Percentiles rank a stretch among this genome's conserved stretches.
phyloP scores from a whole-genome alignment of 2,888 invertebrate genomes.

The Tiliacea aurago region DNA sequence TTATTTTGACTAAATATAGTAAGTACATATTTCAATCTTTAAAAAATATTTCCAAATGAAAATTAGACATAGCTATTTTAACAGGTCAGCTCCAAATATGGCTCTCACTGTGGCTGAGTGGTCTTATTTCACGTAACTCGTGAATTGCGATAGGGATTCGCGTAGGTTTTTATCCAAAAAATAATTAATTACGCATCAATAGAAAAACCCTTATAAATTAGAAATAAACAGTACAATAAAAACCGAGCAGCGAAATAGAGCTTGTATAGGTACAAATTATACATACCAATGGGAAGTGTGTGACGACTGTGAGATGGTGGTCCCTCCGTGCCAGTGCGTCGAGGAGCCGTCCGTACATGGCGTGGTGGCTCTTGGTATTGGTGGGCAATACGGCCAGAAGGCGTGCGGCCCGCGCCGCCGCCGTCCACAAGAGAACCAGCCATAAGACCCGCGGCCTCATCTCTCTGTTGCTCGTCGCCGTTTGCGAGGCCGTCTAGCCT shows the following conservation, averaged over 20 bases:
- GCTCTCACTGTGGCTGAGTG: background rate
- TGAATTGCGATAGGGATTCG: background rate
- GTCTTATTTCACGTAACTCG: background rate
- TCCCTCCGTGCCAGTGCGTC: conserved; percentile 83
- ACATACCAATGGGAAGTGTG: conserved; percentile 88
- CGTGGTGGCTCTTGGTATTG: conserved; percentile 89
- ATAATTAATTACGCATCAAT: background rate
- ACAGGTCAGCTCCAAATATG: background rate
- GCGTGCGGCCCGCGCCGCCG: conserved; percentile 79
- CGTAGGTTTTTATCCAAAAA: background rate
- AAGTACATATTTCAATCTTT: background rate
- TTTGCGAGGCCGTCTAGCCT: conserved; percentile 73
- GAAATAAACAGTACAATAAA: conserved; percentile 23
- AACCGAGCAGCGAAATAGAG: background rate
- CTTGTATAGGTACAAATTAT: conserved; percentile 12
- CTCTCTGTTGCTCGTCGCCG: conserved; percentile 78
- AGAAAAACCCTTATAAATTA: background rate
- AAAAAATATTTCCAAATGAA: background rate
- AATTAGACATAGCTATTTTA: background rate
- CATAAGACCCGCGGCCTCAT: conserved; percentile 84
- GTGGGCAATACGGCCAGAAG: conserved; percentile 88
- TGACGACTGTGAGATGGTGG: conserved; percentile 86
- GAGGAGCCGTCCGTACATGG: conserved; percentile 88
- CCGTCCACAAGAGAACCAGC: conserved; percentile 73
- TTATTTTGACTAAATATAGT: background rate